Evolutionary conservation across 2,888 invertebrate genomes (phyloP), one percentile per base, ranked within the genome.

Genomic region (Lycia hirtaria): DNA sequence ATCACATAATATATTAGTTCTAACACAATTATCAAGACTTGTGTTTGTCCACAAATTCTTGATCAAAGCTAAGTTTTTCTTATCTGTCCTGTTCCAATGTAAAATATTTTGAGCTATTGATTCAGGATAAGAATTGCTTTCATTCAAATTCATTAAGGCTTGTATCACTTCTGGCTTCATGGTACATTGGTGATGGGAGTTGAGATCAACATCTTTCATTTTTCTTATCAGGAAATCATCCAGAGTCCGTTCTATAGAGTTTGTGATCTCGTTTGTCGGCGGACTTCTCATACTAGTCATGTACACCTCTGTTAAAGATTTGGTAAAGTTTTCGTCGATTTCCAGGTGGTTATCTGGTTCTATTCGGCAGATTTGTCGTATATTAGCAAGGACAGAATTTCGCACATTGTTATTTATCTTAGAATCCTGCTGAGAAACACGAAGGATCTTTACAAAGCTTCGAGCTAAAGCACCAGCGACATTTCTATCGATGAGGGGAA

Each of bases 381-480:
- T 81, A 59, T 83, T 83, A 65, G 84, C 77, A 12, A 91, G 58
- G 50, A 89, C 73, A 6, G 83, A 75, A 10, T 73, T 49, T 6
- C 87, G 74, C 44, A 89, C 62, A 56, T 81, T 86, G 44, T 75
- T 81, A 56, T 84, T 84, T 1, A 79, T 64, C 38, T 76, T 80
- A 1, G 76, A 71, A 63, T 77, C 81, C 54, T 78, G 73, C 47
- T 76, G 71, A 10, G 86, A 79, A 24, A 78, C 66, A 4, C 75
- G 76, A 1, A 91, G 72, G 45, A 88, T 82, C 62, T 85, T 85
- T 1, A 91, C 72, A 51, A 89, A 85, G 71, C 87, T 87, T 61
- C 77, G 87, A 1, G 90, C 79, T 15, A 90, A 69, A 4, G 80
- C 78, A 35, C 68, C 70, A 0, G 89, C 80, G 2, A 89, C 83